Conservation (phyloP, 1,140 invertebrate genomes). For the Bathynomus jamesi region DNA sequence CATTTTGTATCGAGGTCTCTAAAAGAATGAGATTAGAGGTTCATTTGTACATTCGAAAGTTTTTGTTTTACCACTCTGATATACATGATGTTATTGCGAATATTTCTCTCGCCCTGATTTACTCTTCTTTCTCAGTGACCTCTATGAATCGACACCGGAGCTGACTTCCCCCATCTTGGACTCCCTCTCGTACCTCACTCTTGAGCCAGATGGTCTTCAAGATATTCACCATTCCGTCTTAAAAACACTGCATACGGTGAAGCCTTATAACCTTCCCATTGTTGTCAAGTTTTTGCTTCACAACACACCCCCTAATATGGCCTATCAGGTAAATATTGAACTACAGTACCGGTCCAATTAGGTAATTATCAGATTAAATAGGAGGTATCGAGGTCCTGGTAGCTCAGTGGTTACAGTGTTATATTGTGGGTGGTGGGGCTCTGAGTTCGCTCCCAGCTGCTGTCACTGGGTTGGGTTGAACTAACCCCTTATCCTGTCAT, state of each 20-base stretch:
- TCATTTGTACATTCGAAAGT: background rate
- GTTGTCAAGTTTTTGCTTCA: constrained; percentile 28
- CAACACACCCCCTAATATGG: constrained; percentile 18
- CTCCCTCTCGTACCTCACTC: constrained; percentile 21
- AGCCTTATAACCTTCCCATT: constrained; percentile 25
- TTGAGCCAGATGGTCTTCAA: constrained; percentile 13
- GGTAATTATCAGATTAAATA: too few relatives aligned
- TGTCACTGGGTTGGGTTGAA: too few relatives aligned
- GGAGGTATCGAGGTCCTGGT: too few relatives aligned
- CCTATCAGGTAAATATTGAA: constrained; percentile 20
- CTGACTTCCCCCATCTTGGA: constrained; percentile 30
- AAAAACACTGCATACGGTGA: constrained; percentile 21
- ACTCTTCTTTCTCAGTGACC: constrained; percentile 17
- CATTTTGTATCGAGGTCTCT: too few relatives aligned
- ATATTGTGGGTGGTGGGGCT: too few relatives aligned
- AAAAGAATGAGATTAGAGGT: too few relatives aligned
- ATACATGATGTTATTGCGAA: background rate
- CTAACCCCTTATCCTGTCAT: too few relatives aligned
- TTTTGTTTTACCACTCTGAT: background rate
- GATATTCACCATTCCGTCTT: constrained; percentile 26
- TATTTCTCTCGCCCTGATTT: background rate
- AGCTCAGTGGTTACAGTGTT: too few relatives aligned
- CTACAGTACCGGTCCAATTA: too few relatives aligned
- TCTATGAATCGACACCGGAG: constrained; percentile 20
- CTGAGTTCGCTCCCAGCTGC: too few relatives aligned